Evolutionary conservation across 2,888 invertebrate genomes (phyloP), one percentile per base, ranked within the genome.

Genomic region (Elgonia sp.): DNA sequence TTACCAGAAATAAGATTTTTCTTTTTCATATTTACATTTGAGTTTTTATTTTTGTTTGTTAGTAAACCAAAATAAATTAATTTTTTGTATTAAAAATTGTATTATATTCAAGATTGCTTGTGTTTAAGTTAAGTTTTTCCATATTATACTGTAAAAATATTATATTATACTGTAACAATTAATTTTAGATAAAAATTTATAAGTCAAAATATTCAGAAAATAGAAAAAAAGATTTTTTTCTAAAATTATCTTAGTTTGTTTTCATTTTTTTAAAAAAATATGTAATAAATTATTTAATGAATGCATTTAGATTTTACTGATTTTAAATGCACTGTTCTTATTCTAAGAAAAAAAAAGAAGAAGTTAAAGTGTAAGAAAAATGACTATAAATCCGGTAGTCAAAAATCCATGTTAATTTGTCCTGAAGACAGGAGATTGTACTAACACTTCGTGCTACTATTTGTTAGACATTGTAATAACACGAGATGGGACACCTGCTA

Each of bases 391-490:
- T 63, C 10, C 10, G 5, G 73, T n/a, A n/a, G 8, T 55, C 65
- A 82, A 82, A 82, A 82, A 73, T 42, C 42, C 57, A 39, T 82
- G 65, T 82, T 65, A 73, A 82, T 73, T 82, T 65, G 73, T 46
- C 73, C 55, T 40, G 75, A 83, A 60, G 69, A 83, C 75, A 69
- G 55, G 3, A 5, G 46, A 75, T 69, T 75, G 82, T 75, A 50
- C 40, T 67, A 69, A 73, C 67, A 83, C 60, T 69, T 67, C 75
- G 75, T 75, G 75, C 75, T 69, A 29, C 83, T 69, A 70, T 84
- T 69, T 76, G 76, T 82, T 84, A 70, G 39, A 53, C 40, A 50
- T 20, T 76, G 60, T 75, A 84, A 84, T 84, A 84, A 76, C 70
- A 76, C 5, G 50, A 69, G 62, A 63, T 53, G n/a, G 18, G 40